Conservation (phyloP, 1,140 invertebrate genomes). For the Drosophila pseudoananassae region DNA sequence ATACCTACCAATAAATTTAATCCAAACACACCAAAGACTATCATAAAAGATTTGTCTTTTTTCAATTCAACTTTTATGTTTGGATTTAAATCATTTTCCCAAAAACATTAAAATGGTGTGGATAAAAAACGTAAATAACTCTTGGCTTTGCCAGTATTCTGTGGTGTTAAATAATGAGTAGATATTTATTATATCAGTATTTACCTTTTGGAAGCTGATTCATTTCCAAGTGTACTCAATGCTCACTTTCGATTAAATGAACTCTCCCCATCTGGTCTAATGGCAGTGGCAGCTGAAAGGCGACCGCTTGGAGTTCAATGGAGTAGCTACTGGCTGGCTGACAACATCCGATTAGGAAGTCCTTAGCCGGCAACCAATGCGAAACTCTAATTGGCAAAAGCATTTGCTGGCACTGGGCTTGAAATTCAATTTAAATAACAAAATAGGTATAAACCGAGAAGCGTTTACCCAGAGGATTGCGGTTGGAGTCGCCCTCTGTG, state of each 20-base stretch:
- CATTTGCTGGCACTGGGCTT: slow-evolving; percentile 24
- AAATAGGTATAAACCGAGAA: slow-evolving; percentile 32
- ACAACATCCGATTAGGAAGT: slow-evolving; percentile 33
- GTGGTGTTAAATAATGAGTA: background rate
- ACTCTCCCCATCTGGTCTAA: slow-evolving; percentile 5
- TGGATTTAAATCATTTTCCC: background rate
- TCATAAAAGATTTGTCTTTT: background rate
- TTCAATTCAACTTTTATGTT: background rate
- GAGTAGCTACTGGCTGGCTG: slow-evolving; percentile 27
- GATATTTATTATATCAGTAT: background rate
- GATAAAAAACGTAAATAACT: background rate
- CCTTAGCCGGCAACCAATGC: slow-evolving; percentile 20
- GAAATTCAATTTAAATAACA: slow-evolving; percentile 57
- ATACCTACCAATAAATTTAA: too few relatives aligned
- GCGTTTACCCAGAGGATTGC: slow-evolving; percentile 31
- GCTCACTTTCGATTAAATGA: slow-evolving; percentile 1
- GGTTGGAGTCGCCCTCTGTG: background rate
- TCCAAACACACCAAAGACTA: too few relatives aligned
- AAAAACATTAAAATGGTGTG: background rate
- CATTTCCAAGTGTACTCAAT: background rate
- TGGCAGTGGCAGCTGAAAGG: slow-evolving; percentile 1
- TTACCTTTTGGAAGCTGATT: background rate
- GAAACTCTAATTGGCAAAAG: slow-evolving; percentile 44
- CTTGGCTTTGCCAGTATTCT: background rate
- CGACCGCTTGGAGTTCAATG: slow-evolving; percentile 6